Conservation (phyloP, 2,113 vertebrate species). For the Forbesichthys agassizii region DNA sequence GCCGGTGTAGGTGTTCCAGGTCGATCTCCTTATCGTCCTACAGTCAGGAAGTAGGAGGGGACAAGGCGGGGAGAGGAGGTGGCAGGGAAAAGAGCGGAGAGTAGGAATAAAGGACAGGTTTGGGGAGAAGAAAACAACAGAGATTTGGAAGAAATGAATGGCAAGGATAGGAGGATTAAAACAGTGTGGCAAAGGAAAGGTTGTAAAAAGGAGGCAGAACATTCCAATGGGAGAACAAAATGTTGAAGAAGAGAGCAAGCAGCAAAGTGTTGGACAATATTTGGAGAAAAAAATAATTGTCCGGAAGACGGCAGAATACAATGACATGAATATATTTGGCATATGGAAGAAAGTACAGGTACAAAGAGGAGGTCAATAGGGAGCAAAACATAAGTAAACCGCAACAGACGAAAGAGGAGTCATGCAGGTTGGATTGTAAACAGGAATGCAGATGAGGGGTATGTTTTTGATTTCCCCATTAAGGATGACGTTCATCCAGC, state of each 20-base stretch:
- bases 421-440: constrained; percentile 17
- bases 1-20: constrained; percentile 97
- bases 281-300: constrained; percentile 29
- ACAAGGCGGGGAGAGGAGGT: neutral
- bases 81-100: constrained; percentile 12
- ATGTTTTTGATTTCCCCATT: constrained; percentile 33
- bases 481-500: constrained; percentile 45
- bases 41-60: constrained; percentile 51
- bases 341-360: constrained; percentile 13
- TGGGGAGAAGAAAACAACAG: neutral
- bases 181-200: constrained; percentile 10
- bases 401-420: neutral
- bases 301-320: constrained; percentile 5
- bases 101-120: constrained; percentile 8
- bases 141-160: constrained; percentile 35
- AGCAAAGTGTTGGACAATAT: constrained; percentile 12
- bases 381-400: constrained; percentile 4
- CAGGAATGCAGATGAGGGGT: constrained; percentile 13
- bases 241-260: constrained; percentile 22
- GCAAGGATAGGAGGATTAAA: neutral
- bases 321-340: constrained; percentile 26
- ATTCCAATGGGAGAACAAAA: neutral
- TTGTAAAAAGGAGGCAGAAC: neutral
- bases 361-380: constrained; percentile 17
- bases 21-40: constrained; percentile 99